Conservation (phyloP, 2,797 vertebrate species). For the Alfaro cultratus region DNA sequence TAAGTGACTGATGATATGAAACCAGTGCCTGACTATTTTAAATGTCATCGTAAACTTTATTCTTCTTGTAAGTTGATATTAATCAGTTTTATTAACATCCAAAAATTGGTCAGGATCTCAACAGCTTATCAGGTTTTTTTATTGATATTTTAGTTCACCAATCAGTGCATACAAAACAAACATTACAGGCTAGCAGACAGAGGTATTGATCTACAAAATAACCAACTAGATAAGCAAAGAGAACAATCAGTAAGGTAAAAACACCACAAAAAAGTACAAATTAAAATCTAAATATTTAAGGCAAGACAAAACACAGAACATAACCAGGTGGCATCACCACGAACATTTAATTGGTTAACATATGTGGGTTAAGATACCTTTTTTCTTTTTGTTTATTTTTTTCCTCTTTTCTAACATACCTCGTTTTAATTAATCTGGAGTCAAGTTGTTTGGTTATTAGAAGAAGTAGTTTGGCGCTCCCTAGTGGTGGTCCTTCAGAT, state of each 20-base stretch:
- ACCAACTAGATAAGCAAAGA: no score
- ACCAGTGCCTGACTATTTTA: not conserved
- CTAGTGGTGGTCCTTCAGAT: slow-evolving; percentile 39
- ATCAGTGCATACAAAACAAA: no score
- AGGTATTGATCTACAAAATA: no score
- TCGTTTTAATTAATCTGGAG: not conserved
- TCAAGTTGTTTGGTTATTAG: not conserved
- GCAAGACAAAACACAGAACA: no score
- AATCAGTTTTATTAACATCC: not conserved
- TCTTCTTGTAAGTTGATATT: not conserved
- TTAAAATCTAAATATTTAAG: no score
- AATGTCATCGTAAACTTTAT: not conserved
- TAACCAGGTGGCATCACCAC: no score
- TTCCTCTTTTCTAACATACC: not conserved
- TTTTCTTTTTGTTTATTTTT: not conserved
- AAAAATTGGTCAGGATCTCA: not conserved
- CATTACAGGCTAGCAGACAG: no score
- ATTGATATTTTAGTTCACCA: not conserved
- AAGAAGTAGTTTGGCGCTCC: slow-evolving; percentile 21
- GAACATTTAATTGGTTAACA: no score
- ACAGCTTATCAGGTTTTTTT: no score
- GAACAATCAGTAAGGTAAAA: no score
- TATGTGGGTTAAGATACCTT: not conserved
- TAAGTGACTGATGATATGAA: not conserved
- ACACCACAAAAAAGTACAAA: no score